Evolutionary conservation across 1,140 invertebrate genomes (phyloP), one percentile per base, ranked within the genome.

Genomic region (Drosophila prosaltans): DNA sequence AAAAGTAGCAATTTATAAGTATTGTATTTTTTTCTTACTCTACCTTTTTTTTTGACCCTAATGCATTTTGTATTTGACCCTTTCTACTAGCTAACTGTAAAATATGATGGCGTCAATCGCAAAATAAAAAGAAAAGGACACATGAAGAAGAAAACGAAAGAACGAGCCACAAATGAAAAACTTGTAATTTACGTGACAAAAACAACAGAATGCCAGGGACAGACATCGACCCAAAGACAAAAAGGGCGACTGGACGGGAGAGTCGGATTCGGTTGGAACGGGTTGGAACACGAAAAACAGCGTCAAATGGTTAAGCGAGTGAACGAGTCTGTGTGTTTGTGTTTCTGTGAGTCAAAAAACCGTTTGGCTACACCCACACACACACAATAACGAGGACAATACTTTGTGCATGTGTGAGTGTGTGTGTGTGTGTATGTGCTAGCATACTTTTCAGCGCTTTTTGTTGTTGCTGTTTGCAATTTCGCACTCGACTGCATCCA

Each of bases 171-270:
- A 82, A 75, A 78, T 88, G 82, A 79, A 85, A 85, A 85, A 88
- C 75, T 82, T 85, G 83, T 82, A 88, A 88, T 85, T 88, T 82
- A 79, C 66, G 83, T 79, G 83, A 73, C 83, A 85, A 86, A 88
- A 86, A 86, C 83, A 88, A 82, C 59, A 65, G 59, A 48, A 61
- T 26, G 51, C 39, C 70, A 54, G 45, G n/a, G 59, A 64, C 69
- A 61, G 72, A 67, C 45, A 40, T 26, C 30, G 32, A 65, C 51
- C 45, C 45, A 51, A 51, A 51, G 45, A 51, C 45, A 51, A 51
- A 10, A 2, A 63, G 45, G 11, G 36, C 6, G 32, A 4, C 2
- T 30, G 48, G 36, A 41, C 36, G 16, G 9, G 9, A 55, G 43
- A 32, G 45, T 48, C 41, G 59, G 58, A 36, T 39, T 39, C n/a